Percentiles rank a stretch among this genome's conserved stretches.
phyloP scores from a whole-genome alignment of 2,797 vertebrate species.

The Furcifer pardalis region DNA sequence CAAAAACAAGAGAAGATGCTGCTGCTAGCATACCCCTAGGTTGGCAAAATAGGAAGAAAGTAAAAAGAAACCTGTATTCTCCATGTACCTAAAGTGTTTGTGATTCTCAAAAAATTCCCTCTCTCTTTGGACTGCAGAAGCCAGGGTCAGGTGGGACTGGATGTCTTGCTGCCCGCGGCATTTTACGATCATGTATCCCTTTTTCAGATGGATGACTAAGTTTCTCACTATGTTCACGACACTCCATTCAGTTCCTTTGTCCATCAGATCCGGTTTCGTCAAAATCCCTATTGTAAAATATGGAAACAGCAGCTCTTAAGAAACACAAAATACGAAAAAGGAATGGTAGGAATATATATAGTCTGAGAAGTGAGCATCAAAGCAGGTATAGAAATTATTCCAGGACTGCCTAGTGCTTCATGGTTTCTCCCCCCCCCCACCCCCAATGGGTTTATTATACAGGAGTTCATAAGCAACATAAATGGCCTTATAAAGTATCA shows the following conservation, averaged over 20 bases:
- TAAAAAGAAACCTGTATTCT: neutral
- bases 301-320: neutral
- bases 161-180: constrained; percentile 91
- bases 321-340: neutral
- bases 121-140: constrained; percentile 79
- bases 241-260: constrained; percentile 82
- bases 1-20: neutral
- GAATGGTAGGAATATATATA: neutral
- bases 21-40: neutral
- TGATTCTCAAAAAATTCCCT: constrained; percentile 82
- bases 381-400: neutral
- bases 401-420: neutral
- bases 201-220: constrained; percentile 79
- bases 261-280: constrained; percentile 91
- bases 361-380: neutral
- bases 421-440: neutral
- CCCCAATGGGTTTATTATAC: neutral
- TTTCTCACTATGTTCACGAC: constrained; percentile 82
- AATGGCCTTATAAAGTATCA: neutral
- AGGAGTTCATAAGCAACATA: neutral
- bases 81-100: constrained; percentile 76
- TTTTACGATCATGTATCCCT: constrained; percentile 92
- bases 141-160: constrained; percentile 74
- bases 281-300: constrained; percentile 80
- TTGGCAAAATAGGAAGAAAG: neutral